Evolutionary conservation across 1,140 invertebrate species (phyloP).

Genomic region (Eupristina koningsbergeri): DNA sequence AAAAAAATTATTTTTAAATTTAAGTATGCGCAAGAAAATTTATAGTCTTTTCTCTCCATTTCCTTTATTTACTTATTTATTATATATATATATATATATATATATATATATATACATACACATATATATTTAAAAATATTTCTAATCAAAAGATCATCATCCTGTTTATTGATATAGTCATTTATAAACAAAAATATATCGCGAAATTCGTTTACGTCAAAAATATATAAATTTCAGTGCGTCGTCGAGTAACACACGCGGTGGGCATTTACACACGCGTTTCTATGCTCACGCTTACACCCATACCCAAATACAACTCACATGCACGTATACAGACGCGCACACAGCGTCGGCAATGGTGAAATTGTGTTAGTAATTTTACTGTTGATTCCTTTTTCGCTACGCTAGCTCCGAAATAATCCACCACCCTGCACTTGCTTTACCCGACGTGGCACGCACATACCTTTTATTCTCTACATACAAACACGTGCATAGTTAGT

Average conservation of each 20-base stretch:
- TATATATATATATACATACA: too few relatives aligned
- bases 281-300: too few relatives aligned
- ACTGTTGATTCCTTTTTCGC: background rate
- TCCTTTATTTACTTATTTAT: background rate
- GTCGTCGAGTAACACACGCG: background rate
- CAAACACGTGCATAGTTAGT: background rate
- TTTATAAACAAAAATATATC: background rate
- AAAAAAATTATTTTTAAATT: background rate
- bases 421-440: background rate
- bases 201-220: background rate
- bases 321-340: too few relatives aligned
- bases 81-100: too few relatives aligned
- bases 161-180: background rate
- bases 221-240: background rate
- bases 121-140: too few relatives aligned
- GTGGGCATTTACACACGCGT: too few relatives aligned
- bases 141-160: background rate
- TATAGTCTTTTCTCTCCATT: background rate
- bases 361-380: background rate
- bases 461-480: background rate
- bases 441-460: constrained; percentile 2
- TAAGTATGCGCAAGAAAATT: background rate
- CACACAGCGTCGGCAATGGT: background rate
- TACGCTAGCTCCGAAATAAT: background rate
- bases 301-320: too few relatives aligned